Base-by-base conservation (phyloP, 2,797 vertebrate species). In the Clangula hyemalis region DNA sequence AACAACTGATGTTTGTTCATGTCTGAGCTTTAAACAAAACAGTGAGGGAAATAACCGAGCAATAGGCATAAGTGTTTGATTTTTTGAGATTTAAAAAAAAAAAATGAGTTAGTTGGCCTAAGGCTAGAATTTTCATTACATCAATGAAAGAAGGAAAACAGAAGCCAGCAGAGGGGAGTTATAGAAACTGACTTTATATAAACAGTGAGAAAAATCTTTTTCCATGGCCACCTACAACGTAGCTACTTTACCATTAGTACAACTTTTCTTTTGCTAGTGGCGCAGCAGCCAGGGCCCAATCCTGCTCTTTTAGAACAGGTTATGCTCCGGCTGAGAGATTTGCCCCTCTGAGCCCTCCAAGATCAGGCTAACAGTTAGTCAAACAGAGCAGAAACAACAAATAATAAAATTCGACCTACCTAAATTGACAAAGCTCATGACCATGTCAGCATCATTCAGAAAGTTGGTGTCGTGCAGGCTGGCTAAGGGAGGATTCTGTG, bases 401-500 rank as follows among this genome's bases (percentile, higher is more conserved):
- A 65, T 28, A 89, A 96, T 77, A 92, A 34, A 70, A 8, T 78
- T 96, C 97, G 97, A 99, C 99, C 19, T 98, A 99, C 99, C 99
- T 97, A 99, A 97, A 96, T 99, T 99, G 94, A 99, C 99, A 98
- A 99, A 99, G 97, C 99, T 99, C 99, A 99, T 99, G 75, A 99
- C 99, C 99, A 99, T 99, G 93, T 99, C 99, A 70, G 99, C 99
- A 95, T 99, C 99, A 93, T 99, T 99, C 93, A 99, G 99, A 96
- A 99, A 99, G 98, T 98, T 99, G 98, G 99, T 98, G 97, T 99
- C 99, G 30, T 99, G 99, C 82, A 98, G 98, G 76, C 98, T 98
- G 97, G 98, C 98, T 95, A 99, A 97, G 22, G 99, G 98, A 75
- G 99, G 98, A 82, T 98, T 99, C 97, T 99, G 99, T 91, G 99